Base-by-base conservation (phyloP, 2,113 vertebrate species). In the Hymenochirus boettgeri region DNA sequence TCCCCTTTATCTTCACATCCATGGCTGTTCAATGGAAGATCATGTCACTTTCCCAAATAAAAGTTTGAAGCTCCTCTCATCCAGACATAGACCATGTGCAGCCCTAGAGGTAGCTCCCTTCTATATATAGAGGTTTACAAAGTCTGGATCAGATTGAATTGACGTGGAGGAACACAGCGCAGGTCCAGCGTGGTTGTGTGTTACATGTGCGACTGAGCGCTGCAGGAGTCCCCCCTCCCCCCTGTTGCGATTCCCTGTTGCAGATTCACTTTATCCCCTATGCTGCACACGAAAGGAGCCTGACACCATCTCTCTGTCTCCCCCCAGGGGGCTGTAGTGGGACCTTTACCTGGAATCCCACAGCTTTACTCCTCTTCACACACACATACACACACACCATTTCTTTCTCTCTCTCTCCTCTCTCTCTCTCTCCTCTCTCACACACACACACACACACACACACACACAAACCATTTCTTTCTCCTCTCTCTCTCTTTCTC, bases 241-340 rank as follows among this genome's bases (percentile, higher is more conserved):
- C 57, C 29, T n/a, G n/a, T 51, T 33, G 39, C 62, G 61, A 45
- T 70, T 3, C 55, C 12, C 37, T 46, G 58, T 42, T 23, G 67
- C 51, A 61, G 76, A 74, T 74, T 73, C 86, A 79, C 82, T 87
- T 89, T 89, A 85, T 89, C 63, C 75, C 65, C 69, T 71, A 75
- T 72, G 66, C 37, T 53, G 69, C 76, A 73, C 84, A 88, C 83
- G 84, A 72, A 76, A 76, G 81, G 80, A 82, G 33, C 10, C n/a
- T n/a, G n/a, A n/a, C n/a, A n/a, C n/a, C n/a, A 31, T 31, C 29
- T 3, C 39, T 42, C 1, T 75, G 71, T 71, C 85, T 88, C 89
- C 86, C n/a, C n/a, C n/a, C 85, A 51, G 74, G 67, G 87, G 73
- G 72, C 82, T 76, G 82, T 76, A 76, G 76, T 77, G 75, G 75